Conservation (phyloP, 1,140 invertebrate genomes). For the Alviniconcha marisindica region DNA sequence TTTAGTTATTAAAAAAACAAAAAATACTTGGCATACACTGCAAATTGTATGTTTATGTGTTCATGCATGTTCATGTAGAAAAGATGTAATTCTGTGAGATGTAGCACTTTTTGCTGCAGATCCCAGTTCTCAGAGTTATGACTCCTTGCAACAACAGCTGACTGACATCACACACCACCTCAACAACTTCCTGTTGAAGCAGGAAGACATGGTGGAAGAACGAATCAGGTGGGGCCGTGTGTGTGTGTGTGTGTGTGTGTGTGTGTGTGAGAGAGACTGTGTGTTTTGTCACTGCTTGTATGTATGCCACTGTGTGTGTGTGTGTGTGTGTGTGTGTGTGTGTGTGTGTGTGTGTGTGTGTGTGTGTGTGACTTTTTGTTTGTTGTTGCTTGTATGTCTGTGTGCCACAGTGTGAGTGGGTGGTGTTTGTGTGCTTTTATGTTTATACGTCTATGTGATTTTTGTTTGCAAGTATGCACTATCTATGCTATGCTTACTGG, state of each 20-base stretch:
- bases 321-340: too few species aligned
- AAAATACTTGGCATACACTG: too few species aligned
- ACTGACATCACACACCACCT: conserved; percentile 51
- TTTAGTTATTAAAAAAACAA: too few species aligned
- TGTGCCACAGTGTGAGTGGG: too few species aligned
- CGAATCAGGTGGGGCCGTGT: conserved; percentile 50
- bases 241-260: too few species aligned
- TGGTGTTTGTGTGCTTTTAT: conserved; percentile 2
- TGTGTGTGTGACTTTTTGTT: conserved; percentile 20
- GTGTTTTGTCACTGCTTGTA: neutral
- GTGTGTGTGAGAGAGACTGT: neutral
- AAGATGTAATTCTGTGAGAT: too few species aligned
- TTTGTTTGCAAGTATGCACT: too few species aligned
- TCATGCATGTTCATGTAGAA: too few species aligned
- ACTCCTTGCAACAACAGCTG: conserved; percentile 54
- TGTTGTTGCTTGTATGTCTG: neutral
- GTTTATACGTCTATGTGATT: neutral
- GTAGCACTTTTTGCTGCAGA: conserved; percentile 53
- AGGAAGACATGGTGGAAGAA: conserved; percentile 58
- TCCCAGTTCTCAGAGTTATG: conserved; percentile 48
- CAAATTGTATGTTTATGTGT: too few species aligned
- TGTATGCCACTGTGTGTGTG: neutral
- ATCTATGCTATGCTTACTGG: too few species aligned
- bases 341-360: neutral
- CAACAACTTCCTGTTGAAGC: conserved; percentile 49